Evolutionary conservation across 2,888 invertebrate species (phyloP).

Genomic region (Amphipoea lucens): DNA sequence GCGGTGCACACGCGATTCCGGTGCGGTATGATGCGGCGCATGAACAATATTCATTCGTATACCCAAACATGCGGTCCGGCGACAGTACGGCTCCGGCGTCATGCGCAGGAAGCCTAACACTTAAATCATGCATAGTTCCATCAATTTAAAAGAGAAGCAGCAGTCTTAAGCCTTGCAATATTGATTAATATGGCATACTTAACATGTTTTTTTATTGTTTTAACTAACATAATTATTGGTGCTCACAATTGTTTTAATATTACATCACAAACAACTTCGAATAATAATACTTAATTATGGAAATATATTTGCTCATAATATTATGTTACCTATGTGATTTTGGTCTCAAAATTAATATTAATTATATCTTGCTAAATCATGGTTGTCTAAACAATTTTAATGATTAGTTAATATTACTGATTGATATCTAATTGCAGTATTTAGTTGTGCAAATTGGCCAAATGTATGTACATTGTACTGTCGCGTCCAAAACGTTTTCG

Average conservation of each 20-base stretch:
- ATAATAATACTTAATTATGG: constrained; percentile 14
- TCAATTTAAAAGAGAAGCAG: neutral
- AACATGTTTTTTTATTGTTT: constrained; percentile 21
- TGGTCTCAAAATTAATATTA: constrained; percentile 63
- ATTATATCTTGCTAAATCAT: constrained; percentile 51
- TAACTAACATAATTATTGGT: constrained; percentile 30
- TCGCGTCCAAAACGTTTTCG: neutral
- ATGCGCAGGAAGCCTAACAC: neutral
- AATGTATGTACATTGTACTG: constrained; percentile 20
- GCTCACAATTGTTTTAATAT: constrained; percentile 43
- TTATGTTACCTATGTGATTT: constrained; percentile 54
- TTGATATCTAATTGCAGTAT: constrained; percentile 33
- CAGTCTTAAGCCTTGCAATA: neutral
- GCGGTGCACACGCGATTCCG: neutral
- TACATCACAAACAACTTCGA: constrained; percentile 41
- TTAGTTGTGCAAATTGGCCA: constrained; percentile 29
- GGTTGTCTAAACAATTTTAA: constrained; percentile 16
- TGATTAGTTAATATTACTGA: constrained; percentile 18
- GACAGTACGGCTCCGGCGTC: neutral
- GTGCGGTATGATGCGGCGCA: neutral
- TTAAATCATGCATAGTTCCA: neutral
- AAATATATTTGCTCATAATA: constrained; percentile 59
- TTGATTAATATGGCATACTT: neutral
- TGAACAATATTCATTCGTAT: neutral
- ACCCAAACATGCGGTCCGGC: neutral